Evolutionary conservation across 1,140 invertebrate genomes (phyloP), one percentile per base, ranked within the genome.

Genomic region (Hyphantria cunea): DNA sequence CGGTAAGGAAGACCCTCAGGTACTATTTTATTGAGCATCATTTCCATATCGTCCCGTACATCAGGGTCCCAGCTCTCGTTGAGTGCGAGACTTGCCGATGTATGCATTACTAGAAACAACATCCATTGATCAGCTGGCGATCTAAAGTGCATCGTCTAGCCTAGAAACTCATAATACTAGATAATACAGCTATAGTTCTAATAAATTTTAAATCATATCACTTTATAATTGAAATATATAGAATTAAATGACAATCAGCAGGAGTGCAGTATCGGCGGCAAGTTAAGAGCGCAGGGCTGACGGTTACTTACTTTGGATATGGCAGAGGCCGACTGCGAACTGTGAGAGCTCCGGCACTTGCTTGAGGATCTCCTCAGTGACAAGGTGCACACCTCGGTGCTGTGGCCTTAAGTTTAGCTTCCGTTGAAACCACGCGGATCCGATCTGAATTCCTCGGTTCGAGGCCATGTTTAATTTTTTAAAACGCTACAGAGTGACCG

Each of bases 41-140:
- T 99, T 93, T 99, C 97, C 96, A 98, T 98, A 85, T 99, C 98
- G 85, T 98, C 97, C 92, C 97, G 94, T 50, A 98, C 97, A 93
- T 98, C 97, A 72, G 97, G 97, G 93, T 99, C 97, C 97, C 98
- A 99, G 92, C 97, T 98, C 93, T 99, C 98, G 92, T 99, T 99
- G 85, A 99, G 93, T 70, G 97, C 97, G 86, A 99, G 93, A 93
- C 97, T 98, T 82, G 98, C 98, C 82, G 97, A 98, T 80, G 97
- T 99, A 92, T 99, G 97, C 91, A 98, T 95, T 92, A 99, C 97
- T 98, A 92, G 67, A 95, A 96, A 75, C 72, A 81, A 85, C 66
- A 61, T 74, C 49, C 70, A 69, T 53, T 63, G 63, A 77, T 84
- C 81, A 84, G 76, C 78, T 82, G 79, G 68, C 55, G 51, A 48